These are phyloP conservation scores for Clunio marinus DNA, from an alignment of 2,888 invertebrate species.

Conservation along the genomic window DNA sequence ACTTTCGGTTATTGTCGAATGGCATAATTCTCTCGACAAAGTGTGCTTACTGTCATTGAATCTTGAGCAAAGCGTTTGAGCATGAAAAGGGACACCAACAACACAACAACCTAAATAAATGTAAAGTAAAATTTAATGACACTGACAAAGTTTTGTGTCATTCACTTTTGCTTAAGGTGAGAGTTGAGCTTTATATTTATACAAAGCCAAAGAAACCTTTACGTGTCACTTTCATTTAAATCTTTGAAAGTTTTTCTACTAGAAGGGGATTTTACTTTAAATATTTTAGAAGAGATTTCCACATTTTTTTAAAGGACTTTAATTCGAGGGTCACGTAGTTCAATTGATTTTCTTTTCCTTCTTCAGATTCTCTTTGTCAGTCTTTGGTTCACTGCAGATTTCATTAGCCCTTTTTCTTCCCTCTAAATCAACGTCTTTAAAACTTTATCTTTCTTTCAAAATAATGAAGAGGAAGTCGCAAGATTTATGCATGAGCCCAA, in stretches of 20 bases:
- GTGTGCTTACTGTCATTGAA: constrained; percentile 12
- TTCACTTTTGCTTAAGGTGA: not conserved
- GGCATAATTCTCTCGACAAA: constrained; percentile 15
- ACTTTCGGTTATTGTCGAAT: constrained; percentile 21
- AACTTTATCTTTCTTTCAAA: not conserved
- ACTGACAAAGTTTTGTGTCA: not conserved
- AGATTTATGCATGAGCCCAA: not conserved
- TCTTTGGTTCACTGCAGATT: not conserved
- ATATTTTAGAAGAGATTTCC: not conserved
- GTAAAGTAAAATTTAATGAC: constrained; percentile 36
- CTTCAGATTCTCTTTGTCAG: constrained; percentile 1
- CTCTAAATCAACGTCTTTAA: not conserved
- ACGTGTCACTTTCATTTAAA: constrained; percentile 19
- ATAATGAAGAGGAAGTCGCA: not conserved
- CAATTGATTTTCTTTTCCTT: constrained; percentile 36
- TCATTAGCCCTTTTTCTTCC: not conserved
- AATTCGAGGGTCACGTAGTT: constrained; percentile 25
- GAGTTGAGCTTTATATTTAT: no score
- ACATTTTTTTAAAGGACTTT: not conserved
- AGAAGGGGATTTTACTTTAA: no score
- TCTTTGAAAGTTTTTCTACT: not conserved
- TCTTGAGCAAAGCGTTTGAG: not conserved
- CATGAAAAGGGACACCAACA: constrained; percentile 11
- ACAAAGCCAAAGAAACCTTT: constrained; percentile 11
- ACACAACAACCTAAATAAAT: constrained; percentile 15